Evolutionary conservation across 1,140 invertebrate genomes (phyloP).

Genomic region (Stegodyphus mimosarum): DNA sequence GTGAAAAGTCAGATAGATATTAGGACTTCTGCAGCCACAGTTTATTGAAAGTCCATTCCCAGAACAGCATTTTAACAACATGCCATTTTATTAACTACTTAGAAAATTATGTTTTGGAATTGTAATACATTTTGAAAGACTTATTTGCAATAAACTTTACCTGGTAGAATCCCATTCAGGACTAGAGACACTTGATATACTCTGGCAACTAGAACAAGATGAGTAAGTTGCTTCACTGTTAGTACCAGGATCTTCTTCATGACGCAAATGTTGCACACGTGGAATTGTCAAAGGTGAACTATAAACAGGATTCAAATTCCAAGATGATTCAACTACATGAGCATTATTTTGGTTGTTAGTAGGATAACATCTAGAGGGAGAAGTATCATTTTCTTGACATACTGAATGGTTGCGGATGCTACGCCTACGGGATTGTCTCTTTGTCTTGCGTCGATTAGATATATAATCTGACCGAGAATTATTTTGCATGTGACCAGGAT

Average conservation of each 20-base stretch:
- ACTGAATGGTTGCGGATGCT: not conserved
- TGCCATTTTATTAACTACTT: too few species aligned
- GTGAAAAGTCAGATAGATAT: too few species aligned
- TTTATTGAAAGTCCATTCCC: too few species aligned
- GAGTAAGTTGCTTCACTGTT: slow-evolving; percentile 64
- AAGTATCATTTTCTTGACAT: not conserved
- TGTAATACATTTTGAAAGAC: not conserved
- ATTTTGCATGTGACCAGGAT: slow-evolving; percentile 13
- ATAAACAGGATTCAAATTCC: slow-evolving; percentile 29
- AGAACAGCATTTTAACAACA: too few species aligned
- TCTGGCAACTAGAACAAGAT: slow-evolving; percentile 67
- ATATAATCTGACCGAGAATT: not conserved
- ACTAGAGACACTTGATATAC: slow-evolving; percentile 62
- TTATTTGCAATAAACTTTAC: slow-evolving; percentile 56
- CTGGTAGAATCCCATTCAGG: slow-evolving; percentile 65
- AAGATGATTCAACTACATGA: not conserved
- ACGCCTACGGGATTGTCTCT: slow-evolving; percentile 3
- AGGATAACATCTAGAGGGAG: slow-evolving; percentile 4
- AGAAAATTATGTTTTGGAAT: too few species aligned
- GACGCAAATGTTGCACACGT: slow-evolving; percentile 25
- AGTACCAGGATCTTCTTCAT: slow-evolving; percentile 21
- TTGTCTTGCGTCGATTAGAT: not conserved
- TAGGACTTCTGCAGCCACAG: too few species aligned
- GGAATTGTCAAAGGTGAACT: slow-evolving; percentile 53
- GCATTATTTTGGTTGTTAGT: slow-evolving; percentile 7